Conservation (phyloP, 2,797 vertebrate species). For the Dendrocincla fuliginosa region DNA sequence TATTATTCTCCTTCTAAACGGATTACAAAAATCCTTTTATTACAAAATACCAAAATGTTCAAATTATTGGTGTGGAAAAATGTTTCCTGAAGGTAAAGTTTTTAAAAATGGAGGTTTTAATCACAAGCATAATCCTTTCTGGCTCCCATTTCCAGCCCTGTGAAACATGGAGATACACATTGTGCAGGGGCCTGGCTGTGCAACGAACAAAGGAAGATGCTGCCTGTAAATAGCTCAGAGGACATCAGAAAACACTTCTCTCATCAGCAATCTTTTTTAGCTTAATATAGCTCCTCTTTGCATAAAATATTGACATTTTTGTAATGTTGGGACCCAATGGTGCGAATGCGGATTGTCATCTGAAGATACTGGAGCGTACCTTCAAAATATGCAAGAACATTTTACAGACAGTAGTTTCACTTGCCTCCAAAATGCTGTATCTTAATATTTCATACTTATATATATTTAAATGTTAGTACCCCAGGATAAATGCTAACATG, state of each 20-base stretch:
- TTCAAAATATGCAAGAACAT: conserved; percentile 60
- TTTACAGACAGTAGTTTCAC: conserved; percentile 56
- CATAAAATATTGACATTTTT: conserved; percentile 75
- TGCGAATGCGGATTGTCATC: conserved; percentile 63
- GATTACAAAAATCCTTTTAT: conserved; percentile 63
- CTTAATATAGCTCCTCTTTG: conserved; percentile 70
- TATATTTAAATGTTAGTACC: conserved; percentile 75
- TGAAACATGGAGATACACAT: conserved; percentile 29
- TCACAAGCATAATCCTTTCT: conserved; percentile 38
- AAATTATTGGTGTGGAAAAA: conserved; percentile 63
- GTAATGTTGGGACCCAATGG: conserved; percentile 59
- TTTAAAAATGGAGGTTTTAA: conserved; percentile 47
- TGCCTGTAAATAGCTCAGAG: conserved; percentile 64
- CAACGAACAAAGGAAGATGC: background rate
- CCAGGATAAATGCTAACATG: conserved; percentile 65
- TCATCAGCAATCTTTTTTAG: conserved; percentile 64
- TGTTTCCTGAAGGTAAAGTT: conserved; percentile 18
- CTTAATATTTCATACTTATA: conserved; percentile 73
- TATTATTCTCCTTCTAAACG: conserved; percentile 24
- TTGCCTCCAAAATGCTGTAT: conserved; percentile 62
- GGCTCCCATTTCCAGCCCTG: background rate
- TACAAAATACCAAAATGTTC: conserved; percentile 42
- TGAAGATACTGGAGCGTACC: conserved; percentile 34
- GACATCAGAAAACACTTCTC: conserved; percentile 62
- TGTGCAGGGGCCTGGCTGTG: conserved; percentile 8